These are phyloP conservation scores for Macrobrachium rosenbergii DNA, from an alignment of 1,140 invertebrate species.

Conservation along the genomic window DNA sequence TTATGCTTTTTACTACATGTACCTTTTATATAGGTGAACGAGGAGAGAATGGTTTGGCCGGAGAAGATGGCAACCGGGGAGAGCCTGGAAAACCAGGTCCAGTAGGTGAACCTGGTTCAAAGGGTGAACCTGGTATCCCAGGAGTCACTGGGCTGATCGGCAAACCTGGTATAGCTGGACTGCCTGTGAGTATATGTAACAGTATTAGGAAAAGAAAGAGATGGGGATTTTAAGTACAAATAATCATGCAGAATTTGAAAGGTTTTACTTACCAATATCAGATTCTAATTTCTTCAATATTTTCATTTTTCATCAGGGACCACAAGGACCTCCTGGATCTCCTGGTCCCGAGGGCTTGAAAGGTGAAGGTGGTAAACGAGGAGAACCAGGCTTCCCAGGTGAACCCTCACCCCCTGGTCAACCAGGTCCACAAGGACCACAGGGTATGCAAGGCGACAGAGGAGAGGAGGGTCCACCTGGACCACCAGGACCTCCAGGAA, in stretches of 20 bases:
- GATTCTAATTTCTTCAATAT: neutral
- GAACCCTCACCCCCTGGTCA: constrained; percentile 68
- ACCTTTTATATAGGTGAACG: constrained; percentile 32
- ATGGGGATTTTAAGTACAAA: too few relatives aligned
- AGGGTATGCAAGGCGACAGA: constrained; percentile 69
- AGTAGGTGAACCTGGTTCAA: constrained; percentile 22
- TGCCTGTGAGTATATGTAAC: constrained; percentile 29
- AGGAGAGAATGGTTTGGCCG: constrained; percentile 26
- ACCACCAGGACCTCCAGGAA: constrained; percentile 67
- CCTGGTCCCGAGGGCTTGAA: constrained; percentile 55
- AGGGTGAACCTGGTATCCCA: constrained; percentile 32
- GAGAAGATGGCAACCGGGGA: constrained; percentile 35
- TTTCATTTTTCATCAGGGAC: constrained; percentile 34
- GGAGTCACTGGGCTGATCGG: constrained; percentile 57
- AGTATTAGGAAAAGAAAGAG: neutral
- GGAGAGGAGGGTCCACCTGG: constrained; percentile 70
- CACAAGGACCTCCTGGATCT: constrained; percentile 59
- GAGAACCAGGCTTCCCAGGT: constrained; percentile 69
- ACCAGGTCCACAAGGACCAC: constrained; percentile 70
- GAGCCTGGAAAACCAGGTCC: constrained; percentile 42
- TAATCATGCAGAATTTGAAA: too few relatives aligned
- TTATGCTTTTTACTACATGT: too few relatives aligned
- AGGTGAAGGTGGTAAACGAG: constrained; percentile 63
- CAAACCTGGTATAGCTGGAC: constrained; percentile 60
- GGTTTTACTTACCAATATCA: neutral